Evolutionary conservation across 2,797 vertebrate genomes (phyloP).

Genomic region (Chelon auratus): DNA sequence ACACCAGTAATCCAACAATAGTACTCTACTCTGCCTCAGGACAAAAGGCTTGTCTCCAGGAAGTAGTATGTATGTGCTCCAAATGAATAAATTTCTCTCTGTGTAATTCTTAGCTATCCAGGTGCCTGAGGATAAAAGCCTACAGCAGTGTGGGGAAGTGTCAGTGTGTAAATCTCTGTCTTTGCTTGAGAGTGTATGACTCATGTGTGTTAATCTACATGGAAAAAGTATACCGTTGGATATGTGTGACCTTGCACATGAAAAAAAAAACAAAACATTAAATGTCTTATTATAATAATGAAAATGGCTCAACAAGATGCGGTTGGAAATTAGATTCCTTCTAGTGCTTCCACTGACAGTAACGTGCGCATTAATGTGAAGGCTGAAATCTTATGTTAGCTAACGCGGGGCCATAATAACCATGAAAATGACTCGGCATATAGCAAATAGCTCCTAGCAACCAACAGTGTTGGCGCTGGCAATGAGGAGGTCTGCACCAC

Average conservation of each 20-base stretch:
- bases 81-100: constrained; percentile 63
- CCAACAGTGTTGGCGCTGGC: constrained; percentile 37
- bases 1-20: constrained; percentile 39
- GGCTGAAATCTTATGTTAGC: constrained; percentile 43
- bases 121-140: constrained; percentile 68
- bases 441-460: constrained; percentile 74
- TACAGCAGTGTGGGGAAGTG: constrained; percentile 54
- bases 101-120: constrained; percentile 61
- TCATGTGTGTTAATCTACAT: constrained; percentile 24
- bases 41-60: constrained; percentile 48
- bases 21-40: constrained; percentile 57
- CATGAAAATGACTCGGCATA: constrained; percentile 71
- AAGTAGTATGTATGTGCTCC: constrained; percentile 53
- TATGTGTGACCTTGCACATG: constrained; percentile 10
- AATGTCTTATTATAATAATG: constrained; percentile 10
- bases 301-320: constrained; percentile 22
- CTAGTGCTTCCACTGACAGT: constrained; percentile 30
- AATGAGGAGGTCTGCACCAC: constrained; percentile 63
- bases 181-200: constrained; percentile 6
- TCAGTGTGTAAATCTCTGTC: constrained; percentile 28
- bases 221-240: not conserved
- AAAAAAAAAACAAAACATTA: constrained; percentile 5
- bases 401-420: constrained; percentile 63
- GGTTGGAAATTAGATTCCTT: constrained; percentile 11
- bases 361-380: constrained; percentile 52